Evolutionary conservation across 2,797 vertebrate genomes (phyloP).

Genomic region (Intellagama lesueurii): DNA sequence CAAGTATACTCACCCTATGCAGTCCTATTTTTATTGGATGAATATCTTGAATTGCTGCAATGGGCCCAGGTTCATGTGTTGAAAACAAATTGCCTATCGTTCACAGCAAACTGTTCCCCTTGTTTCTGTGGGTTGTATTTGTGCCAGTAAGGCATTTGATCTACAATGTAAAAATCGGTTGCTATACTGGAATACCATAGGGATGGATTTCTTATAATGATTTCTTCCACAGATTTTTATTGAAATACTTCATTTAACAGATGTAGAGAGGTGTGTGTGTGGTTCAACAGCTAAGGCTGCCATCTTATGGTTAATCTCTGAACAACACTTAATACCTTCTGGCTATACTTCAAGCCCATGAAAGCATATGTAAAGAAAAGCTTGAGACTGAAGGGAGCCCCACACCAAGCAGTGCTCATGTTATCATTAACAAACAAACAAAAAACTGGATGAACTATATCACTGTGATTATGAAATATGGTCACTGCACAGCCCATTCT

Average conservation of each 20-base stretch:
- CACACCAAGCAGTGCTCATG: neutral
- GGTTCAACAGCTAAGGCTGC: constrained; percentile 57
- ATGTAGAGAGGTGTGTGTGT: neutral
- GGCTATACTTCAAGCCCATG: neutral
- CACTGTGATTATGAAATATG: neutral
- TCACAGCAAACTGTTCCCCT: neutral
- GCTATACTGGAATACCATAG: neutral
- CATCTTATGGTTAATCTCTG: constrained; percentile 62
- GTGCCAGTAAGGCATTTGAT: neutral
- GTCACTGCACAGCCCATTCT: neutral
- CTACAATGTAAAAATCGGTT: neutral
- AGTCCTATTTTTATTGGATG: neutral
- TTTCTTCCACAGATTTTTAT: accelerated
- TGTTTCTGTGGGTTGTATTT: neutral
- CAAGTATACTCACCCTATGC: accelerated
- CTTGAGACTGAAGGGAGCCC: neutral
- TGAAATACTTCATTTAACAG: neutral
- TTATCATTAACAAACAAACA: neutral
- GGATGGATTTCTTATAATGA: neutral
- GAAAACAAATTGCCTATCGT: constrained; percentile 28
- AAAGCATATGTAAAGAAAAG: constrained; percentile 6
- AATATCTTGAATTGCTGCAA: neutral
- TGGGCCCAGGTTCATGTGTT: neutral
- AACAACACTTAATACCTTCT: constrained; percentile 32
- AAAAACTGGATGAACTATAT: neutral